Evolutionary conservation across 2,888 invertebrate species (phyloP), one percentile per base, ranked within the genome.

Genomic region (Sphinx pinastri): DNA sequence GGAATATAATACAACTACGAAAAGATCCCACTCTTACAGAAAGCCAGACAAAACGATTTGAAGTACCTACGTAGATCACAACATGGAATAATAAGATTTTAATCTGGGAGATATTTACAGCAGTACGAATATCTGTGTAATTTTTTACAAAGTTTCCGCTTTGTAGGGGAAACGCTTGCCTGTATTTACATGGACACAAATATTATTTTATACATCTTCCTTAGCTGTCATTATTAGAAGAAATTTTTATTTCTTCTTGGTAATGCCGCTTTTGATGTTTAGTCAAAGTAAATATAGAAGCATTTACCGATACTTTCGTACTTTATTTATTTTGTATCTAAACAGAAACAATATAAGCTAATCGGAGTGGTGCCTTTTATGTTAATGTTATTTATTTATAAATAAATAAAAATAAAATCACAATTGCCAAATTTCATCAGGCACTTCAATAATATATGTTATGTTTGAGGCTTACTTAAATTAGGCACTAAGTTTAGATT

Each of bases 221-320:
- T 47, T 45, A 8, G 12, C 12, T 60, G 47, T 45, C 47, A 45
- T n/a, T 60, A 60, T 60, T 45, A 45, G 10, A 11, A 16, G 60
- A 60, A 47, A 60, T 60, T 59, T 16, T 60, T 60, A 16, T 60
- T 60, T 60, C 60, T 60, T 47, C 60, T n/a, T 10, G 10, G 60
- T 47, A 45, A 60, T 59, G 11, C 47, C 16, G 47, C 60, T 47
- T 47, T 60, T 60, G 60, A 60, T 60, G 60, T 60, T 70, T 73
- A 71, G 71, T 69, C 70, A 74, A 68, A 57, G 58, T 58, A 25
- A 54, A 69, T 68, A 73, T 71, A 72, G 72, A 45, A 60, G 11
- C 47, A 60, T 45, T 60, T 60, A 10, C 10, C n/a, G 8, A 8
- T 60, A 47, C 11, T 47, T 60, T 7, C 38, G 38, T 7, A 8